phyloP scores from a whole-genome alignment of 92 coral and sea anemone species.

The Desmophyllum pertusum region DNA sequence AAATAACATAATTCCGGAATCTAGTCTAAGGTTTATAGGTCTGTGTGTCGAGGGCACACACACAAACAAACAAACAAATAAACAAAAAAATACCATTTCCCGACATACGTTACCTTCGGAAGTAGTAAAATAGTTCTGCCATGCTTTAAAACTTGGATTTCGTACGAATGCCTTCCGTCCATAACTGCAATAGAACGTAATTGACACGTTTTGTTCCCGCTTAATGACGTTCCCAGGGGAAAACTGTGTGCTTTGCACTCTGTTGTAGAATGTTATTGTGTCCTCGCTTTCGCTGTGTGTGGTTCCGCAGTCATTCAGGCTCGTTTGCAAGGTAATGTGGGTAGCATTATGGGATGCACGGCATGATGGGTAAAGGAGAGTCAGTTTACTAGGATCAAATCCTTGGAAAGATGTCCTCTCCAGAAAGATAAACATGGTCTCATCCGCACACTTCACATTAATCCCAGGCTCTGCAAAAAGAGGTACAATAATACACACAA shows the following conservation, averaged over 20 bases:
- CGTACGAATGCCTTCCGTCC: conserved; percentile 14
- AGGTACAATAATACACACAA: too few relatives aligned
- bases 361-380: conserved; percentile 20
- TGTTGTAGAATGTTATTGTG: conserved; percentile 25
- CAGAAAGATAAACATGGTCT: conserved; percentile 22
- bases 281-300: conserved; percentile 36
- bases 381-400: conserved; percentile 14
- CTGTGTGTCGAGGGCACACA: too few relatives aligned
- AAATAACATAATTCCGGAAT: background rate
- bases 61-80: background rate
- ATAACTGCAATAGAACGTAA: conserved; percentile 32
- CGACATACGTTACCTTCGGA: conserved; percentile 3
- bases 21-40: too few relatives aligned
- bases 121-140: conserved; percentile 22
- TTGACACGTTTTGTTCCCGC: conserved; percentile 25
- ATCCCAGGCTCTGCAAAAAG: conserved; percentile 28
- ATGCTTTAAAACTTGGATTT: conserved; percentile 25
- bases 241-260: conserved; percentile 15
- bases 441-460: conserved; percentile 14
- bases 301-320: conserved; percentile 37
- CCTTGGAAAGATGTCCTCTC: conserved; percentile 29
- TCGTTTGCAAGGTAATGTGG: conserved; percentile 29
- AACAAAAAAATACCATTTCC: background rate
- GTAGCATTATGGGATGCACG: conserved; percentile 31
- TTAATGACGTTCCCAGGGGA: conserved; percentile 11